These are phyloP conservation scores for Leucozona laternaria DNA, from an alignment of 2,888 invertebrate species.

Conservation along the genomic window DNA sequence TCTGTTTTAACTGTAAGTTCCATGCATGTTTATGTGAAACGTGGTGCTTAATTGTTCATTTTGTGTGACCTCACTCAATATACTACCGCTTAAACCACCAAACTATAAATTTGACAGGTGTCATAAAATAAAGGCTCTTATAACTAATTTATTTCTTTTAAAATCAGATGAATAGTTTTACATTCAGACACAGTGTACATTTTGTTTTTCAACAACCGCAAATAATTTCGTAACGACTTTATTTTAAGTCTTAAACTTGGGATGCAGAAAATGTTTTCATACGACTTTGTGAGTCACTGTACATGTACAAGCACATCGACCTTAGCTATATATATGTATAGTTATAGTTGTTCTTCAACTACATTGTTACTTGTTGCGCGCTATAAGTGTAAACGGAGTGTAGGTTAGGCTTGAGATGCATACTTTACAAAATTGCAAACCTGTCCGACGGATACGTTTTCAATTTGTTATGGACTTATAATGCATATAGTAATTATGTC, in stretches of 20 bases:
- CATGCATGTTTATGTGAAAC: no score
- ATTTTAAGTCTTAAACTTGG: neutral
- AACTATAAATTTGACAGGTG: no score
- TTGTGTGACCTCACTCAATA: no score
- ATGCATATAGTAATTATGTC: constrained; percentile 49
- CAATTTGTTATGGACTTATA: constrained; percentile 39
- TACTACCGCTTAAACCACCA: no score
- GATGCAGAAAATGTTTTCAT: neutral
- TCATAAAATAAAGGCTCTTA: no score
- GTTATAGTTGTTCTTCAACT: constrained; percentile 14
- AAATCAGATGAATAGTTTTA: no score
- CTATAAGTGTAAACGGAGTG: constrained; percentile 15
- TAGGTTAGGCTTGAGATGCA: constrained; percentile 15
- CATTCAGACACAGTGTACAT: no score
- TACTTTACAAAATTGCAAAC: constrained; percentile 47
- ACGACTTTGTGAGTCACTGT: constrained; percentile 32
- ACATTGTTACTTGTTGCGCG: constrained; percentile 39
- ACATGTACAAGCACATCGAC: constrained; percentile 34
- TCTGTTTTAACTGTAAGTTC: no score
- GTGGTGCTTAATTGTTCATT: no score
- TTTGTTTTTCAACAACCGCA: neutral
- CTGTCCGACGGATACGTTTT: constrained; percentile 39
- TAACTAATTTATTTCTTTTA: no score
- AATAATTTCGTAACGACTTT: neutral
- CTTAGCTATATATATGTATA: neutral